Conservation (phyloP, 2,797 vertebrate species). For the Brachymystax lenok region DNA sequence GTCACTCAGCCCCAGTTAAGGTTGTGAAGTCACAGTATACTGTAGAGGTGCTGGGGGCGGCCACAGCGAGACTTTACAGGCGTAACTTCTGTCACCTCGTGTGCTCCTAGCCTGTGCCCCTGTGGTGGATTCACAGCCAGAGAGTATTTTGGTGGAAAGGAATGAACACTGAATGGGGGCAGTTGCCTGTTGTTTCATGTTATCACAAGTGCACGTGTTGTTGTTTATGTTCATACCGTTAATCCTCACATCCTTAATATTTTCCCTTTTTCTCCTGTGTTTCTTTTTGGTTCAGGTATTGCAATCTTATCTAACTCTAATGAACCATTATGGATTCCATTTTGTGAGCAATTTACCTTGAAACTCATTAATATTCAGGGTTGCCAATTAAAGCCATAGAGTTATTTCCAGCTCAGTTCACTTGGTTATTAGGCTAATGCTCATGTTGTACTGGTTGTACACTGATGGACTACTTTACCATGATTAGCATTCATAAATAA, state of each 20-base stretch:
- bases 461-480: not conserved
- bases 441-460: constrained; percentile 1
- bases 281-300: not conserved
- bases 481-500: not conserved
- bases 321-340: not conserved
- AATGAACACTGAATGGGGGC: not conserved
- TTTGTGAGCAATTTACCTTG: constrained; percentile 1
- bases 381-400: not conserved
- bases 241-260: not conserved
- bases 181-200: not conserved
- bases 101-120: not conserved
- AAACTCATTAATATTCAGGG: not conserved
- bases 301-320: not conserved
- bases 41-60: not conserved
- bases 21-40: constrained; percentile 9
- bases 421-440: not conserved
- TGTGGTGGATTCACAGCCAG: constrained; percentile 7
- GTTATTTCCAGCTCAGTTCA: not conserved
- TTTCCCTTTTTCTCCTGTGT: not conserved
- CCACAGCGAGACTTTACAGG: constrained; percentile 1
- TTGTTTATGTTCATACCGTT: not conserved
- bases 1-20: constrained; percentile 19
- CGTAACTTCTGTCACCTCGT: constrained; percentile 9
- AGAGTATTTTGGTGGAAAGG: not conserved
- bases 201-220: not conserved